Evolutionary conservation across 2,797 vertebrate species (phyloP), one percentile per base, ranked within the genome.

Genomic region (Halcyon leucocephala): DNA sequence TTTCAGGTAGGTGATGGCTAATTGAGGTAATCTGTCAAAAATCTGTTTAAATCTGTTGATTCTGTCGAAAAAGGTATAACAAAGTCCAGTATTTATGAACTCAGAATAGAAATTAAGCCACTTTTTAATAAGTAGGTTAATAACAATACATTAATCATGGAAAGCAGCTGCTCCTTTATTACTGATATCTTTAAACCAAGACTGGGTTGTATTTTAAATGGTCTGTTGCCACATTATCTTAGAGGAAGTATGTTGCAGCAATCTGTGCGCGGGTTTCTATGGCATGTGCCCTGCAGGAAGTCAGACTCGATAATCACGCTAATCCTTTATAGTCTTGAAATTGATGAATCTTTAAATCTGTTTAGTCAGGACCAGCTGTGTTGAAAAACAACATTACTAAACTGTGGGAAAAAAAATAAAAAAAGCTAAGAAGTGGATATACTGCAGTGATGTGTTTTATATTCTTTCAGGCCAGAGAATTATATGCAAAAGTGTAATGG

Each of bases 291-390:
- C 94, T 82, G 94, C 88, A 90, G 95, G 94, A 92, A 94, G 83
- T 84, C 90, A 86, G 81, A 48, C 80, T 48, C 39, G 80, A 93
- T 97, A 95, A 96, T 96, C 90, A 92, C 81, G 90, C 41, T 95
- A 96, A 96, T 97, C 93, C 88, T 95, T 97, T 96, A 94, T 86
- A 55, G 86, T 93, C 90, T 90, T 88, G 73, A 57, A 90, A 93
- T 33, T 93, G 94, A 97, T 94, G 95, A 93, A 60, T 97, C 88
- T 96, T 93, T 86, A 96, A 94, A 97, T 95, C 92, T 97, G 83
- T 93, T 94, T 93, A 95, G 93, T 90, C 95, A 90, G 94, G 83
- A 95, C 83, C 95, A 97, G 94, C 93, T 97, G 94, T 72, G 48
- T 92, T 96, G 94, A 94, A 94, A 95, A 95, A 41, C 70, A 88